Conservation (phyloP, 2,888 invertebrate species). For the Aquatica leii region DNA sequence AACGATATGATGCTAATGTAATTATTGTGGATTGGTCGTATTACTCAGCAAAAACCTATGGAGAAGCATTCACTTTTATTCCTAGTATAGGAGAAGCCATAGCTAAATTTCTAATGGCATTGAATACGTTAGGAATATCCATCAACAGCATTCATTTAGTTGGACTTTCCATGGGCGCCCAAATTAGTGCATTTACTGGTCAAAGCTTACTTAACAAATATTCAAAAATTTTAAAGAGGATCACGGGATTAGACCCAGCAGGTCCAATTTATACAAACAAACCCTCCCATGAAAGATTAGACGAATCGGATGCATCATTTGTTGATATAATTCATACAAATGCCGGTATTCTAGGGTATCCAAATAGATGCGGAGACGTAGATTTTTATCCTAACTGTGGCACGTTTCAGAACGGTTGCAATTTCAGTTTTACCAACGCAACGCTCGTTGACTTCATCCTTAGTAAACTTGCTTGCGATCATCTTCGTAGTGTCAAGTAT, state of each 20-base stretch:
- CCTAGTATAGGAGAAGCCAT: slow-evolving; percentile 11
- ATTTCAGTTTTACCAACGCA: no score
- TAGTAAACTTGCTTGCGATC: slow-evolving; percentile 15
- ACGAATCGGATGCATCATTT: slow-evolving; percentile 15
- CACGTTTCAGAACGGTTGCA: no score
- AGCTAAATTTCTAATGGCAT: slow-evolving; percentile 16
- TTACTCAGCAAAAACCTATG: slow-evolving; percentile 11
- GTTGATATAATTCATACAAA: slow-evolving; percentile 28
- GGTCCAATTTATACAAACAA: slow-evolving; percentile 16
- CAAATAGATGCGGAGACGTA: slow-evolving; percentile 11
- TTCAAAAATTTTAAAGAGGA: slow-evolving; percentile 7
- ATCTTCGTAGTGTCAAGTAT: slow-evolving; percentile 12
- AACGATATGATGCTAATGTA: slow-evolving; percentile 15
- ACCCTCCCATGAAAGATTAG: slow-evolving; percentile 8
- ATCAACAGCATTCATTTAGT: slow-evolving; percentile 15
- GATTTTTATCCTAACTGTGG: no score
- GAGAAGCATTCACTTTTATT: not conserved
- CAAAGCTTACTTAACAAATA: slow-evolving; percentile 10
- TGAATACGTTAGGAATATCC: no score
- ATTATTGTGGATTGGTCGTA: no score
- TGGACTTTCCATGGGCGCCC: slow-evolving; percentile 28
- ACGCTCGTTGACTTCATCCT: no score
- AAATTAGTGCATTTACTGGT: slow-evolving; percentile 24
- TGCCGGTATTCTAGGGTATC: slow-evolving; percentile 17
- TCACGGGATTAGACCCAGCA: slow-evolving; percentile 29